phyloP scores from a whole-genome alignment of 1,140 invertebrate genomes.

The Drosophila pallidifrons region DNA sequence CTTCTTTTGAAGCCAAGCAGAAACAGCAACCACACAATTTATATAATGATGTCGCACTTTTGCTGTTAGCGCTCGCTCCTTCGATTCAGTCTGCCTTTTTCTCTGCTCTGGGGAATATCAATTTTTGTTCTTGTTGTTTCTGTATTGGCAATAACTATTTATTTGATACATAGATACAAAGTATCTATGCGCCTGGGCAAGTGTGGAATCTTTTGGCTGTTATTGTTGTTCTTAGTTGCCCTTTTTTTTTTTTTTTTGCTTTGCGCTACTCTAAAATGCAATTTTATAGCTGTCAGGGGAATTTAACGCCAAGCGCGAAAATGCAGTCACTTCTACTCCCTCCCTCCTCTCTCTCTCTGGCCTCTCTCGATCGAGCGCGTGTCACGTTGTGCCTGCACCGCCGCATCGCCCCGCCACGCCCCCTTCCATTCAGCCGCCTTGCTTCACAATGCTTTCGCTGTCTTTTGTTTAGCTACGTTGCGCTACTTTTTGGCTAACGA shows the following conservation, averaged over 20 bases:
- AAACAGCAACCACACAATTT: constrained; percentile 59
- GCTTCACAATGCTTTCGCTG: constrained; percentile 18
- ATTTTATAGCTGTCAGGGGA: constrained; percentile 82
- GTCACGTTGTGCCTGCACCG: constrained; percentile 72
- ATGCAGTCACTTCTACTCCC: constrained; percentile 62
- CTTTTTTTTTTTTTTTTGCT: neutral
- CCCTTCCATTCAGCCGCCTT: no score
- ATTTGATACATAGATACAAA: constrained; percentile 79
- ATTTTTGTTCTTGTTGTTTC: constrained; percentile 61
- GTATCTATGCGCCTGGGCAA: constrained; percentile 48
- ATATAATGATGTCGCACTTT: constrained; percentile 84
- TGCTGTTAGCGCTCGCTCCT: constrained; percentile 27
- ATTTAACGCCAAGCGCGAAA: constrained; percentile 83
- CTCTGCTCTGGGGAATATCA: constrained; percentile 68
- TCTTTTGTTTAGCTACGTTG: constrained; percentile 66
- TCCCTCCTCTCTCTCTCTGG: neutral
- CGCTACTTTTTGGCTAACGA: constrained; percentile 83
- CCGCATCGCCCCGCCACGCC: constrained; percentile 1
- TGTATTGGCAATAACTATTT: constrained; percentile 81
- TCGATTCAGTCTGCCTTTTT: neutral
- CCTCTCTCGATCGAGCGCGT: constrained; percentile 31
- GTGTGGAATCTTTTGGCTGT: constrained; percentile 33
- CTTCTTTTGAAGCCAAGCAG: constrained; percentile 37
- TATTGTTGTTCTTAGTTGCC: constrained; percentile 1
- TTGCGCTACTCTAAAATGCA: constrained; percentile 77